These are phyloP conservation scores for Apis florea DNA, from an alignment of 1,140 invertebrate species.

Conservation along the genomic window DNA sequence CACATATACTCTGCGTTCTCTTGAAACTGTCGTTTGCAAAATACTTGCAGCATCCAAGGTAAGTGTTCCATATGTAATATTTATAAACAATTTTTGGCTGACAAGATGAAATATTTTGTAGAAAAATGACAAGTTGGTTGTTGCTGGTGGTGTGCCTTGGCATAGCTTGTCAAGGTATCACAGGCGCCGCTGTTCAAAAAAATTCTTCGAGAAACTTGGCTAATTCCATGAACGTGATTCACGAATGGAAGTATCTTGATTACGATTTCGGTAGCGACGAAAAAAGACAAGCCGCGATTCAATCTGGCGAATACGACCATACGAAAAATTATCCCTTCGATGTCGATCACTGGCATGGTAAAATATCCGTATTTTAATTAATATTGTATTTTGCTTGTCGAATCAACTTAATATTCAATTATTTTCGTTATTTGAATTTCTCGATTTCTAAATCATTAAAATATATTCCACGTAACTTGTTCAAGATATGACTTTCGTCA, in stretches of 20 bases:
- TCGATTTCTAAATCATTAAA: too few relatives aligned
- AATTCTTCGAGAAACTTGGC: not conserved
- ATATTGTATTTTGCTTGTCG: not conserved
- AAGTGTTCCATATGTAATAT: too few relatives aligned
- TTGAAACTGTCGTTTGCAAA: too few relatives aligned
- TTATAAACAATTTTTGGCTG: not conserved
- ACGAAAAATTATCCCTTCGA: conserved; percentile 55
- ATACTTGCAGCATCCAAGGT: too few relatives aligned
- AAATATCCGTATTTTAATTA: too few relatives aligned
- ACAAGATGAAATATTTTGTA: not conserved
- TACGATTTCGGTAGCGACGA: conserved; percentile 42
- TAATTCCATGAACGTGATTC: not conserved
- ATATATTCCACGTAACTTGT: not conserved
- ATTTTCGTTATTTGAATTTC: too few relatives aligned
- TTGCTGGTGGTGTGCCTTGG: not conserved
- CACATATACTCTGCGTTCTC: too few relatives aligned
- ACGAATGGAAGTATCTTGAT: conserved; percentile 63
- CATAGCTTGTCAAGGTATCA: not conserved
- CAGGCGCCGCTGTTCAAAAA: too few relatives aligned
- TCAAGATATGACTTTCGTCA: conserved; percentile 60
- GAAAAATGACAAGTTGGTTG: not conserved
- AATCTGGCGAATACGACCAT: conserved; percentile 79
- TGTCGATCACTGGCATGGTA: conserved; percentile 49
- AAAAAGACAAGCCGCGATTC: conserved; percentile 76
- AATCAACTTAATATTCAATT: too few relatives aligned